Evolutionary conservation across 1,140 invertebrate genomes (phyloP).

Genomic region (Drosophila saltans): DNA sequence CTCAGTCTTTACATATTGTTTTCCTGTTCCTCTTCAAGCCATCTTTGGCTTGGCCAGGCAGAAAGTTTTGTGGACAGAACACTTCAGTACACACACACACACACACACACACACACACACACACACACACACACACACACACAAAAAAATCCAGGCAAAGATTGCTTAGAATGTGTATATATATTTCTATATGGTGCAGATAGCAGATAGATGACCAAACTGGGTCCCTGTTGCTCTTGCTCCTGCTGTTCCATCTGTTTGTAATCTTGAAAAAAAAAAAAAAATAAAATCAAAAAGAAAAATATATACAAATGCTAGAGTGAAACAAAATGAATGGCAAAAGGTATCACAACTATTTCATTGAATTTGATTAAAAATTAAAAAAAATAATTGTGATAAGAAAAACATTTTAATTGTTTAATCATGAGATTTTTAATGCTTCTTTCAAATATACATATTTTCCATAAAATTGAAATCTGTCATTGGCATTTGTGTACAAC

Average conservation of each 20-base stretch:
- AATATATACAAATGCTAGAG: too few relatives aligned
- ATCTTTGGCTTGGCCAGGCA: conserved; percentile 26
- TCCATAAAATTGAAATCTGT: neutral
- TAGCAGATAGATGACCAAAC: conserved; percentile 52
- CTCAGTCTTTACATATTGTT: too few relatives aligned
- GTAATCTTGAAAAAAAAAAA: neutral
- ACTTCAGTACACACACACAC: conserved; percentile 35
- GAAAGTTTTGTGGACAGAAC: conserved; percentile 58
- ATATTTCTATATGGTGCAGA: conserved; percentile 32
- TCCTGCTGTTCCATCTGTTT: neutral
- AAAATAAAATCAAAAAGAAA: neutral
- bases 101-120: neutral
- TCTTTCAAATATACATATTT: too few relatives aligned
- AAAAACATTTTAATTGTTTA: too few relatives aligned
- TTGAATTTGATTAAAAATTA: neutral
- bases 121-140: conserved; percentile 8
- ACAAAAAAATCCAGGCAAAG: conserved; percentile 24
- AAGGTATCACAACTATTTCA: neutral
- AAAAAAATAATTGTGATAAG: too few relatives aligned
- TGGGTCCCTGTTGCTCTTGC: neutral
- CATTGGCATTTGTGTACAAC: conserved; percentile 12
- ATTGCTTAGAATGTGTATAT: conserved; percentile 5
- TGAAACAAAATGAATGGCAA: too few relatives aligned
- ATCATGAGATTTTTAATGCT: too few relatives aligned
- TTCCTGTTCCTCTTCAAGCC: conserved; percentile 27